Base-by-base conservation (phyloP, 2,113 vertebrate species). In the Nerophis ophidion region DNA sequence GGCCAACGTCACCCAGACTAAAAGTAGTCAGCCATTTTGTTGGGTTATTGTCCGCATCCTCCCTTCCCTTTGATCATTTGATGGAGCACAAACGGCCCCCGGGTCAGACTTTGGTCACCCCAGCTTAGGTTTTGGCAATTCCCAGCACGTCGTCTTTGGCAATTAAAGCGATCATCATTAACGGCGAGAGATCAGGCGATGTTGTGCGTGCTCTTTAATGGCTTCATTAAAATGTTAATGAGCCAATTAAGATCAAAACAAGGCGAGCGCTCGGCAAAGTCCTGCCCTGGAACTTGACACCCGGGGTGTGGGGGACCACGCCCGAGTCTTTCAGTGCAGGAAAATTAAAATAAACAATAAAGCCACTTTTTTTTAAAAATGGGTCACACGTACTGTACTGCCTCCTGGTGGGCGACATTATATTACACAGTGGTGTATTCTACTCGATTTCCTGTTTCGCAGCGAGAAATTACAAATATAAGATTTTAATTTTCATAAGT, bases 281-380 rank as follows among this genome's bases (percentile, higher is more conserved):
- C 75, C 73, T 84, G 77, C 76, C 78, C 79, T 84, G 80, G 81
- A 82, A 88, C 85, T 88, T 86, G 66, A 71, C 74, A 63, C 83
- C 74, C 84, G 68, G 69, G 70, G 67, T 72, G 61, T 53, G 61
- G 57, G 57, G 70, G 63, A 74, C 74, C 26, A 26, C 26, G 26
- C 26, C 26, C 26, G 5, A 7, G 36, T 46, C 16, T 44, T 77
- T 62, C 77, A 79, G 36, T 8, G 34, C 66, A 60, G 36, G 47
- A 49, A 51, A 45, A 38, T 60, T 59, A 62, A 67, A 70, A 72
- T 60, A 60, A 26, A 73, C 44, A 63, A 77, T 78, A 71, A 53
- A 72, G 78, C 79, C 81, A 65, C 54, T 64, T 70, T 59, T 75
- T 53, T 76, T n/a, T n/a, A n/a, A n/a, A 81, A 79, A 66, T 78